These are phyloP conservation scores for Danio albolineatus DNA, from an alignment of 2,797 vertebrate species.

Conservation along the genomic window DNA sequence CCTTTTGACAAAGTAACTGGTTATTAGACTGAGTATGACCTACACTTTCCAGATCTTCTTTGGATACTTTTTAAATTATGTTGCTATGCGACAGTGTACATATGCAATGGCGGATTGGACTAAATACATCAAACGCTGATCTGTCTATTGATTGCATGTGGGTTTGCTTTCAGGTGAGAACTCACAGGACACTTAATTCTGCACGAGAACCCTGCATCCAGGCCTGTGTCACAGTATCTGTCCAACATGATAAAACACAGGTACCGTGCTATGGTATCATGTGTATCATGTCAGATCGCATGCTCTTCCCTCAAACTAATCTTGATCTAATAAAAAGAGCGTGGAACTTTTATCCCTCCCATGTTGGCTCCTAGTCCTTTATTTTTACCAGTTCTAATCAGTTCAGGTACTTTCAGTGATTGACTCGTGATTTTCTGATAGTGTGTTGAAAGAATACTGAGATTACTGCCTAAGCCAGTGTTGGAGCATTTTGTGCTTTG, in stretches of 20 bases:
- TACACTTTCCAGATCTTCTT: conserved; percentile 24
- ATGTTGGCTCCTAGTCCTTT: conserved; percentile 6
- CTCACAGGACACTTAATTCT: conserved; percentile 22
- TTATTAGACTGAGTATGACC: not conserved
- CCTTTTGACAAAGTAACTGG: conserved; percentile 12
- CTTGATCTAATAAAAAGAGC: conserved; percentile 32
- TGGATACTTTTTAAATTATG: conserved; percentile 1
- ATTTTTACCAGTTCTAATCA: conserved; percentile 37
- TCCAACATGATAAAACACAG: conserved; percentile 40
- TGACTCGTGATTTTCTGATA: conserved; percentile 34
- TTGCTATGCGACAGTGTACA: not conserved
- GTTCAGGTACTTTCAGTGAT: conserved; percentile 29
- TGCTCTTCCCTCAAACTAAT: conserved; percentile 12
- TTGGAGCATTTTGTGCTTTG: conserved; percentile 45
- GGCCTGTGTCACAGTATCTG: not conserved
- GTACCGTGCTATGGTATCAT: not conserved
- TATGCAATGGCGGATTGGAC: conserved; percentile 4
- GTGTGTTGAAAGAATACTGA: conserved; percentile 41
- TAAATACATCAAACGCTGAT: conserved; percentile 24
- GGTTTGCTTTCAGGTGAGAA: conserved; percentile 26
- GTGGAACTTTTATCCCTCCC: not conserved
- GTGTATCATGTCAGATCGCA: conserved; percentile 21
- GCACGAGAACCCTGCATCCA: not conserved
- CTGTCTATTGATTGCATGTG: conserved; percentile 11
- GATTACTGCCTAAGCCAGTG: conserved; percentile 24